Percentiles rank a stretch among this genome's conserved stretches.
Evolutionary conservation across 2,113 vertebrate genomes (phyloP).

Genomic region (Phyllostomus discolor): DNA sequence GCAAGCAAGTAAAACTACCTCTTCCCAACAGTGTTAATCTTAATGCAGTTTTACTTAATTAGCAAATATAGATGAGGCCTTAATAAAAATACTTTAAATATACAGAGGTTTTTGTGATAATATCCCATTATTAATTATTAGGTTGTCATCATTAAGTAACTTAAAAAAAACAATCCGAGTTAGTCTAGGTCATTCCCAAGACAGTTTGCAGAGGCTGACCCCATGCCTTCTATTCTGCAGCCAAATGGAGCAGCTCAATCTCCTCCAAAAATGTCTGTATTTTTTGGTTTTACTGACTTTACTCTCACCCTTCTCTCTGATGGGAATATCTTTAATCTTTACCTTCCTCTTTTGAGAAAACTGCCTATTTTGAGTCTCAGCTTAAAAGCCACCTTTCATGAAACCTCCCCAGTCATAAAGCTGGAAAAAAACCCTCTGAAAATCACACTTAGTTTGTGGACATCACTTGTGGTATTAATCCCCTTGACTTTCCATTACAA

Average conservation of each 20-base stretch:
- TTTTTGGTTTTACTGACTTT: background rate
- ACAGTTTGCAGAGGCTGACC: background rate
- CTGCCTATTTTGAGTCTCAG: background rate
- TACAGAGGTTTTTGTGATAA: background rate
- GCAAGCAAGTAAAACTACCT: background rate
- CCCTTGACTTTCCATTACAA: background rate
- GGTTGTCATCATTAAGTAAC: background rate
- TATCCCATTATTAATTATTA: background rate
- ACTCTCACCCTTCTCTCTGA: background rate
- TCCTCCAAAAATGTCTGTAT: background rate
- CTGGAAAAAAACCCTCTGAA: background rate
- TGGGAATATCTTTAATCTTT: background rate
- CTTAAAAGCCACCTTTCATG: background rate
- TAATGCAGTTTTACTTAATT: conserved; percentile 14
- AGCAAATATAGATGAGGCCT: background rate
- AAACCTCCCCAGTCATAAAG: background rate
- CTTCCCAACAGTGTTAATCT: background rate
- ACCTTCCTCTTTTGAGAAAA: background rate
- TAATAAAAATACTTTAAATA: background rate
- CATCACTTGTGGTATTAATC: background rate
- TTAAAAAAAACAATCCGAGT: background rate
- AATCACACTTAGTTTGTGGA: background rate
- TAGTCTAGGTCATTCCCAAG: background rate
- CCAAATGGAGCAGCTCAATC: background rate
- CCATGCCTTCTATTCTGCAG: background rate